These are phyloP conservation scores for Alcedo quadribrachys DNA, from an alignment of 2,797 vertebrate species.

Conservation along the genomic window DNA sequence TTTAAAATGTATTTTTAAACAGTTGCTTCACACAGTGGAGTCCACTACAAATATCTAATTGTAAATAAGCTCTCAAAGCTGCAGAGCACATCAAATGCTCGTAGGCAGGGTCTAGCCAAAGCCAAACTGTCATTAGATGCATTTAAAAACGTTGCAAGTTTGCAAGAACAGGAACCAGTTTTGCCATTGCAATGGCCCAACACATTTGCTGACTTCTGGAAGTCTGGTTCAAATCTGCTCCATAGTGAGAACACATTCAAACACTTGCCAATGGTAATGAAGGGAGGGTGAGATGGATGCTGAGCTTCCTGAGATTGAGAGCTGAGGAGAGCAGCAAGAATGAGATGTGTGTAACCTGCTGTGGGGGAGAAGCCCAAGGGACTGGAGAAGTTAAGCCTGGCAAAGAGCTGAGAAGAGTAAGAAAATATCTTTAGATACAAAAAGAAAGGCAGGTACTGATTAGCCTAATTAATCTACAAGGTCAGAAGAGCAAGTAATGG, in stretches of 20 bases:
- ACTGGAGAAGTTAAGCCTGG: neutral
- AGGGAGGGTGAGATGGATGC: neutral
- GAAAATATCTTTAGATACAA: neutral
- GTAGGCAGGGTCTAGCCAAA: neutral
- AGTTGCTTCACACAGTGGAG: slow-evolving; percentile 40
- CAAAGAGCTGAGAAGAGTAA: neutral
- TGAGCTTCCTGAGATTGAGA: neutral
- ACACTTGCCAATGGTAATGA: neutral
- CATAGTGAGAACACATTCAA: fast-evolving
- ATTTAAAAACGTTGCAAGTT: neutral
- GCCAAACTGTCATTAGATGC: neutral
- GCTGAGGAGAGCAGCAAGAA: neutral
- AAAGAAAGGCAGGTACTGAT: neutral
- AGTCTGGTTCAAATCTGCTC: neutral
- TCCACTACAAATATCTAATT: slow-evolving; percentile 44
- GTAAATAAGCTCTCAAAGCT: slow-evolving; percentile 21
- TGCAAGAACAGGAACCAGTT: neutral
- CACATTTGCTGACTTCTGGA: neutral
- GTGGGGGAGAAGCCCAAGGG: neutral
- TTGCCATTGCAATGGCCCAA: neutral
- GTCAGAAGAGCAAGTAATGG: neutral
- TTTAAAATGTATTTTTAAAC: slow-evolving; percentile 57
- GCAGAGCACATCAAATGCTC: neutral
- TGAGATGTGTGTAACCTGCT: neutral
- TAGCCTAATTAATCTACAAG: neutral